These are phyloP conservation scores for Nothobranchius kuhntae DNA, from an alignment of 2,113 vertebrate species.

Conservation along the genomic window DNA sequence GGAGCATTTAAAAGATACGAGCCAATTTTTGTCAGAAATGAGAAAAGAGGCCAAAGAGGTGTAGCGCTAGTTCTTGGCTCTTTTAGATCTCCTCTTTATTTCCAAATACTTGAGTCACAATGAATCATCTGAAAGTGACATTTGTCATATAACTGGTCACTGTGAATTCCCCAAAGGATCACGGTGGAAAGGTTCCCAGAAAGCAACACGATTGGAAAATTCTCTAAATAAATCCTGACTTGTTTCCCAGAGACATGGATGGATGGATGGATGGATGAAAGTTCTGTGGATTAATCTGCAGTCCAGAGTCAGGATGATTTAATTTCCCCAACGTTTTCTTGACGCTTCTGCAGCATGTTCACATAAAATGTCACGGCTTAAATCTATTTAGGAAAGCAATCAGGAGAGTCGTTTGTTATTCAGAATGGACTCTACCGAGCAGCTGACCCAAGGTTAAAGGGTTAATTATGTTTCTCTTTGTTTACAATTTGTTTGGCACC, in stretches of 20 bases:
- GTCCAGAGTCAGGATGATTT: too few relatives aligned
- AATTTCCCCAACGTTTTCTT: background rate
- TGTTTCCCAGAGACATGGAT: too few relatives aligned
- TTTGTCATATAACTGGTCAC: conserved; percentile 20
- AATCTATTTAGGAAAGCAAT: too few relatives aligned
- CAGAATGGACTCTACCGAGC: too few relatives aligned
- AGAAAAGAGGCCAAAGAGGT: background rate
- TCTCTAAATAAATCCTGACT: background rate
- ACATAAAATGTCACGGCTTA: background rate
- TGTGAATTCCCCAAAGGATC: conserved; percentile 16
- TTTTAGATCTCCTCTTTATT: conserved; percentile 17
- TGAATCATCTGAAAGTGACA: conserved; percentile 40
- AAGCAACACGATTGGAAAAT: background rate
- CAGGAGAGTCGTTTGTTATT: too few relatives aligned
- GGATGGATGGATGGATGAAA: background rate
- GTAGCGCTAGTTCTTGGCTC: conserved; percentile 14
- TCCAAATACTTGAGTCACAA: conserved; percentile 40
- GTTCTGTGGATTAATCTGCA: background rate
- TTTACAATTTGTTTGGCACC: too few relatives aligned
- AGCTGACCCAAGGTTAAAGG: too few relatives aligned
- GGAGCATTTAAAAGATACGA: too few relatives aligned
- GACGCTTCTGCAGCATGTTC: background rate
- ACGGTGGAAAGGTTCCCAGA: background rate
- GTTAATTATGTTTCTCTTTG: too few relatives aligned
- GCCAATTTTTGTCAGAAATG: conserved; percentile 1